Conservation (phyloP, 2,113 vertebrate genomes). For the Callithrix jacchus region DNA sequence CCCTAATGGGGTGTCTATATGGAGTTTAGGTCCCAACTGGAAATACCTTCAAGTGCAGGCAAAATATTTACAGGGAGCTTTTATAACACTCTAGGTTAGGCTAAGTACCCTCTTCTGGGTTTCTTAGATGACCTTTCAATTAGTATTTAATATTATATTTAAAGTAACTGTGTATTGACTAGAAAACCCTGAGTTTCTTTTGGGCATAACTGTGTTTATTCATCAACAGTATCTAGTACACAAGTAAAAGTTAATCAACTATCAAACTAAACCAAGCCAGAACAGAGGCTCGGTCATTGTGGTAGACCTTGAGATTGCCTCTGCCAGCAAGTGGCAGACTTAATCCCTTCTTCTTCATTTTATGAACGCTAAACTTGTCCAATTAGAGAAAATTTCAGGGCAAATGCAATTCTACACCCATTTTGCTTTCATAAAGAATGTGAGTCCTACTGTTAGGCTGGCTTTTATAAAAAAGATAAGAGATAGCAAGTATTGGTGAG, state of each 20-base stretch:
- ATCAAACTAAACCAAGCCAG: not conserved
- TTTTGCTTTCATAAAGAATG: constrained; percentile 4
- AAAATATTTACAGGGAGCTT: not conserved
- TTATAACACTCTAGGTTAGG: not conserved
- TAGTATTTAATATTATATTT: not conserved
- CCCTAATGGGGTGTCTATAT: not conserved
- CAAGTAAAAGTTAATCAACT: not conserved
- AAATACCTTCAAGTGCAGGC: not conserved
- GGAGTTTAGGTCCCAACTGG: not conserved
- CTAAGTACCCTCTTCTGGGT: not conserved
- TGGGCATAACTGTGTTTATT: not conserved
- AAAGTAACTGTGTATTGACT: not conserved
- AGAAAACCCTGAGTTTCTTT: constrained; percentile 23
- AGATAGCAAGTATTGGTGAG: not conserved
- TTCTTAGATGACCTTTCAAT: constrained; percentile 36
- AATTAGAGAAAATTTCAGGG: not conserved
- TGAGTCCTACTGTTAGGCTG: not conserved
- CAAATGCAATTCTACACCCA: not conserved
- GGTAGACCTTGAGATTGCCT: not conserved
- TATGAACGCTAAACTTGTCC: not conserved
- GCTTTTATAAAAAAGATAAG: not conserved
- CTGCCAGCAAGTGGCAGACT: not conserved
- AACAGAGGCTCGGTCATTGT: not conserved
- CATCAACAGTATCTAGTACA: not conserved
- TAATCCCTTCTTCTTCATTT: constrained; percentile 16